Evolutionary conservation across 2,888 invertebrate genomes (phyloP), one percentile per base, ranked within the genome.

Genomic region (Coleophora deauratella): DNA sequence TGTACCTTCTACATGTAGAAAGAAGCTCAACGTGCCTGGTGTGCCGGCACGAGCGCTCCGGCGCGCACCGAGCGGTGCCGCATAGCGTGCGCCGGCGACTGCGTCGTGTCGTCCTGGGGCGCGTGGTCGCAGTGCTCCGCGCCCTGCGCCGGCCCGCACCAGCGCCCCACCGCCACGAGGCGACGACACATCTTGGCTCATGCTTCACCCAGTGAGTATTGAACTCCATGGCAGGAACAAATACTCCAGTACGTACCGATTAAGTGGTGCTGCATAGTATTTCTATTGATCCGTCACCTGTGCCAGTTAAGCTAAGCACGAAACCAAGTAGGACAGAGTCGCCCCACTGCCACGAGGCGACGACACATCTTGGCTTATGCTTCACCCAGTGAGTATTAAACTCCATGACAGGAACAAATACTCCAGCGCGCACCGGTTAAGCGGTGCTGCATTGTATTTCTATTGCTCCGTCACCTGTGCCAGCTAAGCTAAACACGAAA

Each of bases 11-110:
- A 21, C 21, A 21, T 21, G 8, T 51, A 88, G 88, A 87, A 82
- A 40, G 84, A 86, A 43, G 86, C 87, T 0, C 81, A 82, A 27
- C 80, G 86, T 9, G 85, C 82, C 0, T 85, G 86, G 78, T 88
- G 88, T 58, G 73, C 76, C 33, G 78, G 81, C 1, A 71, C 74
- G 0, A 76, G 82, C 0, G 70, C 82, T 1, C 88, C 88, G 0
- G 69, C 79, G 0, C 76, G 79, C 33, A 81, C 72, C 30, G 88
- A 88, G 57, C 79, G 87, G 7, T 91, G 91, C 57, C 86, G 88
- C 49, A 87, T 90, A 49, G 90, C 91, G 1, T 91, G 91, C 62
- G 88, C 90, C 0, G 87, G 88, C n/a, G 91, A 91, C 75, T 91
- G 91, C 63, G 90, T 90, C 27, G 86, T 90, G 38, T 89, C 90